These are phyloP conservation scores for Agrochola lota DNA, from an alignment of 2,888 invertebrate species.

Conservation along the genomic window DNA sequence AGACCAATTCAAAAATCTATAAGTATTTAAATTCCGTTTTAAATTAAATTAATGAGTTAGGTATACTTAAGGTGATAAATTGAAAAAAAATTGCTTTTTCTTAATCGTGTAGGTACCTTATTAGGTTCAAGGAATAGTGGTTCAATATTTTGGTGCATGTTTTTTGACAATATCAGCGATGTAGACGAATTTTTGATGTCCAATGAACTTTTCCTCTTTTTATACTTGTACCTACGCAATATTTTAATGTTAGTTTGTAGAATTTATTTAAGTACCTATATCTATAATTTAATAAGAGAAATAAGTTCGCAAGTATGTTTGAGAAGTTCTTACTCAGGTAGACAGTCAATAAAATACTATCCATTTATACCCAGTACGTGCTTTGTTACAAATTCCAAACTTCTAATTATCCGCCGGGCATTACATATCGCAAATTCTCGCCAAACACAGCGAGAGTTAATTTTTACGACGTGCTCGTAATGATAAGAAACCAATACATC, in stretches of 20 bases:
- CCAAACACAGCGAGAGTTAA: constrained; percentile 1
- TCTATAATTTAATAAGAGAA: background rate
- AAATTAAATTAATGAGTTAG: background rate
- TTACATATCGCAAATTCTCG: background rate
- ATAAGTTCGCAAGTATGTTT: background rate
- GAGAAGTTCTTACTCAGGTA: background rate
- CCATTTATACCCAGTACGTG: background rate
- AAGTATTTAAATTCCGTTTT: background rate
- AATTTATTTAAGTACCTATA: background rate
- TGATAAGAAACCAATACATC: constrained; percentile 45
- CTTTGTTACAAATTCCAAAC: background rate
- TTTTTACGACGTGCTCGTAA: constrained; percentile 15
- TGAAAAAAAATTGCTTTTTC: no score
- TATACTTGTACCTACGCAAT: background rate
- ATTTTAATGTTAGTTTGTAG: background rate
- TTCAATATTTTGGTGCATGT: no score
- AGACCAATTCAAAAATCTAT: background rate
- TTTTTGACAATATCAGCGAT: background rate
- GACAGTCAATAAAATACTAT: background rate
- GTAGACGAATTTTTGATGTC: background rate
- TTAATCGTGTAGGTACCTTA: no score
- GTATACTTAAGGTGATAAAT: background rate
- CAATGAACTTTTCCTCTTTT: background rate
- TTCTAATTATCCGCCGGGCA: background rate
- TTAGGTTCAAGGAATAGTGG: no score